Conservation (phyloP, 2,113 vertebrate genomes). For the Pomatorhinus ruficollis region DNA sequence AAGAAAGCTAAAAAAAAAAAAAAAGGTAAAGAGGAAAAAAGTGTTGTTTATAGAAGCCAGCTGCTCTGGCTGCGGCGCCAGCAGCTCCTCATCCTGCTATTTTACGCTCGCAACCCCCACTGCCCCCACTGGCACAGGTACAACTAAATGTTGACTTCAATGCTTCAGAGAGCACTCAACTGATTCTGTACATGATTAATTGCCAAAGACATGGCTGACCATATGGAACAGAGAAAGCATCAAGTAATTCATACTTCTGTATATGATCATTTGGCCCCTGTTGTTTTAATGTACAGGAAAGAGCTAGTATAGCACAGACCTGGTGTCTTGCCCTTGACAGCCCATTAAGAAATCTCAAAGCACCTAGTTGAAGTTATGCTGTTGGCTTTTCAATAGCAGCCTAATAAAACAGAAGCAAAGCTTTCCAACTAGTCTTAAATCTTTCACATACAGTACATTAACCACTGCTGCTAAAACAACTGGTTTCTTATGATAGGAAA, state of each 20-base stretch:
- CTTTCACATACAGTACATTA: conserved; percentile 84
- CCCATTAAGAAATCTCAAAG: conserved; percentile 86
- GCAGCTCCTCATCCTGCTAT: conserved; percentile 72
- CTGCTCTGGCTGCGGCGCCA: conserved; percentile 75
- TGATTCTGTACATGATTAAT: conserved; percentile 83
- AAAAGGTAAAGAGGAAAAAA: conserved; percentile 36
- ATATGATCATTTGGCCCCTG: conserved; percentile 78
- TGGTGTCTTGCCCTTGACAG: conserved; percentile 84
- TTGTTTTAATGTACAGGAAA: conserved; percentile 82
- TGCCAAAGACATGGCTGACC: conserved; percentile 83
- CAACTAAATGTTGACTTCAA: conserved; percentile 80
- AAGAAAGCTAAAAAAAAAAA: conserved; percentile 39
- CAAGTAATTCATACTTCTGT: conserved; percentile 84
- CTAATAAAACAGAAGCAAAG: conserved; percentile 85
- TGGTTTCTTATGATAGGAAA: conserved; percentile 83
- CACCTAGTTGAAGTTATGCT: conserved; percentile 80
- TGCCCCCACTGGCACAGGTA: conserved; percentile 77
- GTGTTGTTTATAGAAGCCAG: conserved; percentile 82
- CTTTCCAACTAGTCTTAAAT: conserved; percentile 85
- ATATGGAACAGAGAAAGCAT: conserved; percentile 86
- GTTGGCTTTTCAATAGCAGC: conserved; percentile 84
- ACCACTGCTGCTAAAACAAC: conserved; percentile 79
- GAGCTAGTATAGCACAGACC: conserved; percentile 76
- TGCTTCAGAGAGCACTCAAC: conserved; percentile 79
- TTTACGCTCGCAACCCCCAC: conserved; percentile 68